Conservation (phyloP, 2,797 vertebrate species). For the Anabas testudineus region DNA sequence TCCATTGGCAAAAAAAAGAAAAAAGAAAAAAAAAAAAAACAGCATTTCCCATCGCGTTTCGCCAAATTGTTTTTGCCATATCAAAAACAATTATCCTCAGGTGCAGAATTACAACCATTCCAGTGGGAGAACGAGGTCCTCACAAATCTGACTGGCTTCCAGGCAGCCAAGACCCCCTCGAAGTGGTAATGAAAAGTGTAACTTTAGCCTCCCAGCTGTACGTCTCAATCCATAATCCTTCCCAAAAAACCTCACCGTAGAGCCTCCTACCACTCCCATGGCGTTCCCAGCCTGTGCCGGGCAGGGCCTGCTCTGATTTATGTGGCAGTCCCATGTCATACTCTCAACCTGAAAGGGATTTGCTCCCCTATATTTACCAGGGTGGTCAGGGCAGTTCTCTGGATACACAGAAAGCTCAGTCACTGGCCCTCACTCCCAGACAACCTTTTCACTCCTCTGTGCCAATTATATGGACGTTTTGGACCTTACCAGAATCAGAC, state of each 20-base stretch:
- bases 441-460: slow-evolving; percentile 49
- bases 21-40: slow-evolving; percentile 57
- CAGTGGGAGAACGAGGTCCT: slow-evolving; percentile 75
- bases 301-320: slow-evolving; percentile 82
- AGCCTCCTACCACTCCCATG: slow-evolving; percentile 86
- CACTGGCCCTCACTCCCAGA: slow-evolving; percentile 58
- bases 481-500: slow-evolving; percentile 61
- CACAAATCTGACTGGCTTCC: slow-evolving; percentile 82
- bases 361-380: slow-evolving; percentile 76
- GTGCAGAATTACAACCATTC: slow-evolving; percentile 75
- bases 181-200: slow-evolving; percentile 88
- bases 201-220: slow-evolving; percentile 89
- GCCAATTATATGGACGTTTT: slow-evolving; percentile 60
- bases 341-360: slow-evolving; percentile 82
- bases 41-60: slow-evolving; percentile 69
- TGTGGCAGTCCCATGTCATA: slow-evolving; percentile 79
- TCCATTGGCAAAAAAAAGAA: slow-evolving; percentile 62
- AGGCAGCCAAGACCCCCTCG: slow-evolving; percentile 85
- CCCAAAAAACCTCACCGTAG: slow-evolving; percentile 83
- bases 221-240: slow-evolving; percentile 89
- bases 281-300: slow-evolving; percentile 80
- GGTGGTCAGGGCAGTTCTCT: slow-evolving; percentile 75
- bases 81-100: slow-evolving; percentile 83
- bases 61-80: slow-evolving; percentile 78
- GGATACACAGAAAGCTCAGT: slow-evolving; percentile 66